phyloP scores from a whole-genome alignment of 2,797 vertebrate species.

The Propithecus perrieri region DNA sequence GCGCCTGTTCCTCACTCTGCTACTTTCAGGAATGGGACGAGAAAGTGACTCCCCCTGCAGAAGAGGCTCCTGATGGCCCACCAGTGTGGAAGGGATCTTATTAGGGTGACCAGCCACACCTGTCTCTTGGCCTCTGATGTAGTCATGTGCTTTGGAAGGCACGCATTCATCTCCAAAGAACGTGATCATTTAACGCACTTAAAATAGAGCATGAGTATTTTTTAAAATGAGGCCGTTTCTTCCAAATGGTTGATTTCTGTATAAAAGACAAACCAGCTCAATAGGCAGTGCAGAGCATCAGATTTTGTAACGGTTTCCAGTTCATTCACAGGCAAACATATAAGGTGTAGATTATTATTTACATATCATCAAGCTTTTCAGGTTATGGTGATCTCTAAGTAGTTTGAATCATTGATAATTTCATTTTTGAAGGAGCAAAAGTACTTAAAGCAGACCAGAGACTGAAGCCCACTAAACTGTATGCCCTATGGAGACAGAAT shows the following conservation, averaged over 20 bases:
- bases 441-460: not conserved
- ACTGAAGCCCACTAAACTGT: not conserved
- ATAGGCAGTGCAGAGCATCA: not conserved
- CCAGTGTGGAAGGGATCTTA: not conserved
- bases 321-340: not conserved
- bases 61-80: no score
- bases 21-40: not conserved
- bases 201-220: not conserved
- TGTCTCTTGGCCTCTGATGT: not conserved
- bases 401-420: not conserved
- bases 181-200: not conserved
- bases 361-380: not conserved
- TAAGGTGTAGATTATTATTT: not conserved
- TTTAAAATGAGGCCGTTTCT: not conserved
- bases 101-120: fast-evolving
- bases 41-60: not conserved
- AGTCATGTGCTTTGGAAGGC: not conserved
- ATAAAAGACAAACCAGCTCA: not conserved
- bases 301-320: not conserved
- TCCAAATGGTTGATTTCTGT: not conserved
- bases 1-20: not conserved
- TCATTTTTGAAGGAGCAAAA: not conserved
- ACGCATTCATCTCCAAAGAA: not conserved
- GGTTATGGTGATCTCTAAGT: not conserved
- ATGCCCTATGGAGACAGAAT: not conserved